Evolutionary conservation across 2,797 vertebrate species (phyloP).

Genomic region (Margarornis squamiger): DNA sequence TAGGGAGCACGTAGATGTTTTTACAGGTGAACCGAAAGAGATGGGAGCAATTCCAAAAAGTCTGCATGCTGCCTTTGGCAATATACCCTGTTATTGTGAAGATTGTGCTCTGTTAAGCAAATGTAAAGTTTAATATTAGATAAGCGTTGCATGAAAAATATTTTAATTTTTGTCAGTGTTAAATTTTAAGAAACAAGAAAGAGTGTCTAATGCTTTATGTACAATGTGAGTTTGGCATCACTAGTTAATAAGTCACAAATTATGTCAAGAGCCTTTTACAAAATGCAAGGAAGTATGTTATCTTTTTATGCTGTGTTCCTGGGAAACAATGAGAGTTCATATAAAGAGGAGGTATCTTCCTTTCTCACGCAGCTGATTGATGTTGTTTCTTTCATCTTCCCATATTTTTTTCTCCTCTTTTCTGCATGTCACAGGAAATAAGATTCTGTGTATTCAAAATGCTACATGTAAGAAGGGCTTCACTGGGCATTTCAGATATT

Average conservation of each 20-base stretch:
- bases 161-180: constrained; percentile 73
- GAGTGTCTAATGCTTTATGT: constrained; percentile 35
- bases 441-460: constrained; percentile 58
- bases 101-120: constrained; percentile 82
- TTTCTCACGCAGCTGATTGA: constrained; percentile 66
- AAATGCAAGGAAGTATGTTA: constrained; percentile 73
- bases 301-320: constrained; percentile 69
- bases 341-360: constrained; percentile 69
- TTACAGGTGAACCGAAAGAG: constrained; percentile 88
- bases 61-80: constrained; percentile 85
- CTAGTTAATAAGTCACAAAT: constrained; percentile 74
- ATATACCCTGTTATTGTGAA: constrained; percentile 84
- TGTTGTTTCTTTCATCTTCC: constrained; percentile 68
- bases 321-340: constrained; percentile 75
- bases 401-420: constrained; percentile 61
- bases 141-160: constrained; percentile 73
- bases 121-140: constrained; percentile 83
- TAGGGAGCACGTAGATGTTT: constrained; percentile 86
- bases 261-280: constrained; percentile 71
- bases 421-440: constrained; percentile 63
- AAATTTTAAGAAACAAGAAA: constrained; percentile 72
- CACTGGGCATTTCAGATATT: constrained; percentile 54
- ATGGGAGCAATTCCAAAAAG: constrained; percentile 83
- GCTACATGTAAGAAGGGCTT: constrained; percentile 39
- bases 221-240: constrained; percentile 60